Conservation (phyloP, 2,797 vertebrate species). For the Acipenser oxyrinchus region DNA sequence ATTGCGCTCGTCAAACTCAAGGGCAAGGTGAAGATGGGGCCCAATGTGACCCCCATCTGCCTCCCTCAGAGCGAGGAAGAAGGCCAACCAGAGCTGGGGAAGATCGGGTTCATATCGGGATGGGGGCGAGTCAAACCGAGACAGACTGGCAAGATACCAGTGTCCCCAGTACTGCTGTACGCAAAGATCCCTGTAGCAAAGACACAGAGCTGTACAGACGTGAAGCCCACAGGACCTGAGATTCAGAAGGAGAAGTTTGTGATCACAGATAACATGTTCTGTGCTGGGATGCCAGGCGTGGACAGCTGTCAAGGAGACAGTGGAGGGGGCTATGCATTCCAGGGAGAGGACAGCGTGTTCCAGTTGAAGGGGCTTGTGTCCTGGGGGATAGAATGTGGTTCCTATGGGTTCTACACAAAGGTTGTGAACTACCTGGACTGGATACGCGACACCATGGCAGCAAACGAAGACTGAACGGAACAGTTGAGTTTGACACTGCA, state of each 20-base stretch:
- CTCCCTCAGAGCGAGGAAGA: constrained; percentile 52
- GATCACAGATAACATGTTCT: constrained; percentile 83
- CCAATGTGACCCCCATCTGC: constrained; percentile 68
- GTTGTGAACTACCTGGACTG: constrained; percentile 78
- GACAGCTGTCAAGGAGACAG: constrained; percentile 81
- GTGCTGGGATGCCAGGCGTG: constrained; percentile 57
- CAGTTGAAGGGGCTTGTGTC: constrained; percentile 73
- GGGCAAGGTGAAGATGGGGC: constrained; percentile 57
- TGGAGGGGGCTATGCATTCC: constrained; percentile 66
- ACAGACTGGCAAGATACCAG: rapidly evolving
- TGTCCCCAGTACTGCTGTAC: constrained; percentile 23
- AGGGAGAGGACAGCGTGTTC: constrained; percentile 32
- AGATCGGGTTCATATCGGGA: constrained; percentile 70
- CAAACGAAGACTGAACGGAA: too few relatives aligned
- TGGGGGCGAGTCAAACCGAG: constrained; percentile 27
- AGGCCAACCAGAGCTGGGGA: constrained; percentile 6
- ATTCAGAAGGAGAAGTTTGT: neutral
- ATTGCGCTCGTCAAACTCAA: constrained; percentile 74
- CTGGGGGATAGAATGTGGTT: constrained; percentile 66
- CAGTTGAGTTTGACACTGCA: too few relatives aligned
- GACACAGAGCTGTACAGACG: constrained; percentile 26
- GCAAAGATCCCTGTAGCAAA: constrained; percentile 40
- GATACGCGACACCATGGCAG: constrained; percentile 68
- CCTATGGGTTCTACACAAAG: constrained; percentile 74
- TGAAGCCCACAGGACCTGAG: neutral